Evolutionary conservation across 2,113 vertebrate genomes (phyloP).

Genomic region (Athene noctua): DNA sequence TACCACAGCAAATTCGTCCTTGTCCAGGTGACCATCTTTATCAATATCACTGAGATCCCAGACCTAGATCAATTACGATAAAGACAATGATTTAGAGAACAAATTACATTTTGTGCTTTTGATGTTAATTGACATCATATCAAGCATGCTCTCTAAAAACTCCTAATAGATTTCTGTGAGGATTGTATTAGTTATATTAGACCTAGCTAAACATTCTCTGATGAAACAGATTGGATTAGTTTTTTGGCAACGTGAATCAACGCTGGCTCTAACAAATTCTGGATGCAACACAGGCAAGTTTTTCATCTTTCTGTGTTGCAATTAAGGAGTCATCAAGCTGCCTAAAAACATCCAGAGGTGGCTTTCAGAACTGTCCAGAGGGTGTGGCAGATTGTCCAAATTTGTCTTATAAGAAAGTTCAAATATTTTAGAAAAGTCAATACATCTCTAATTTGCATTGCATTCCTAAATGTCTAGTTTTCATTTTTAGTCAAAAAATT

Average conservation of each 20-base stretch:
- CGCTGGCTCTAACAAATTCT: not conserved
- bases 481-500: not conserved
- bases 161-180: not conserved
- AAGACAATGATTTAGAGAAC: not conserved
- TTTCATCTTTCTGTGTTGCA: not conserved
- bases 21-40: constrained; percentile 96
- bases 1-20: constrained; percentile 97
- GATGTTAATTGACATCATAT: not conserved
- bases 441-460: not conserved
- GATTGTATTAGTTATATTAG: not conserved
- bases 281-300: not conserved
- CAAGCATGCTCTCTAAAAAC: not conserved
- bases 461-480: not conserved
- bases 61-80: constrained; percentile 76
- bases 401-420: not conserved
- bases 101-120: not conserved
- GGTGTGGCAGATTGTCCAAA: not conserved
- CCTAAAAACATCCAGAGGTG: not conserved
- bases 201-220: not conserved
- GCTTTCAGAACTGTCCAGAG: not conserved
- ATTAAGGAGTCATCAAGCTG: not conserved
- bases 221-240: not conserved
- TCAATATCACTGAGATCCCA: constrained; percentile 99
- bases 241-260: not conserved
- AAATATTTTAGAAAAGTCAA: not conserved